Evolutionary conservation across 2,113 vertebrate genomes (phyloP).

Genomic region (Martes martes): DNA sequence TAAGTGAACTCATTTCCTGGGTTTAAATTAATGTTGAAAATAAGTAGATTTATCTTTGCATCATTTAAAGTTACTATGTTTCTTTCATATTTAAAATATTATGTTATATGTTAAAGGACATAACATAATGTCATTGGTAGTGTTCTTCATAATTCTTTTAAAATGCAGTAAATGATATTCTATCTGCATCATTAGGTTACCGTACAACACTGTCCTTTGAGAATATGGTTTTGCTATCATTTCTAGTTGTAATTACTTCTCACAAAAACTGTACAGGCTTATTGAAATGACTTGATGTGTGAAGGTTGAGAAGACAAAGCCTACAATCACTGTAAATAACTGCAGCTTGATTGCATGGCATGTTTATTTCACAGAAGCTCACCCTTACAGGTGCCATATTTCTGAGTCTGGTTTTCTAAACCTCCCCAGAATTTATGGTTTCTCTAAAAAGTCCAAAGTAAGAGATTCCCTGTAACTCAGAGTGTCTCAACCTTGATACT

Average conservation of each 20-base stretch:
- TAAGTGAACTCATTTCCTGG: neutral
- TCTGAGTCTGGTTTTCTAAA: neutral
- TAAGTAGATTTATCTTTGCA: neutral
- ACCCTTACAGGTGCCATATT: neutral
- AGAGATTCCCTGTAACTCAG: neutral
- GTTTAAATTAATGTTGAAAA: conserved; percentile 17
- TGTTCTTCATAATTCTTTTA: conserved; percentile 73
- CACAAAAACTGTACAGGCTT: conserved; percentile 34
- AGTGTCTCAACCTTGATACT: neutral
- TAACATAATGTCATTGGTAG: conserved; percentile 58
- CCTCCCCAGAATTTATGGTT: neutral
- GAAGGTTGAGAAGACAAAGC: conserved; percentile 72
- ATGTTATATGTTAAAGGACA: conserved; percentile 48
- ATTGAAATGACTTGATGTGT: conserved; percentile 75
- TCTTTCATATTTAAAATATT: conserved; percentile 31
- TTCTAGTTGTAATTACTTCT: conserved; percentile 72
- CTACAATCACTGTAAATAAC: conserved; percentile 36
- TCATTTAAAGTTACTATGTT: neutral
- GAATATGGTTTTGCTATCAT: conserved; percentile 72
- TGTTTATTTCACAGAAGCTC: conserved; percentile 33
- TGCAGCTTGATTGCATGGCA: neutral
- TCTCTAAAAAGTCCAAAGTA: neutral
- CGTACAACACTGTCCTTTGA: conserved; percentile 66
- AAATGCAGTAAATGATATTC: conserved; percentile 68
- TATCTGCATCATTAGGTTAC: conserved; percentile 75